Conservation (phyloP, 1,140 invertebrate species). For the Papilio machaon region DNA sequence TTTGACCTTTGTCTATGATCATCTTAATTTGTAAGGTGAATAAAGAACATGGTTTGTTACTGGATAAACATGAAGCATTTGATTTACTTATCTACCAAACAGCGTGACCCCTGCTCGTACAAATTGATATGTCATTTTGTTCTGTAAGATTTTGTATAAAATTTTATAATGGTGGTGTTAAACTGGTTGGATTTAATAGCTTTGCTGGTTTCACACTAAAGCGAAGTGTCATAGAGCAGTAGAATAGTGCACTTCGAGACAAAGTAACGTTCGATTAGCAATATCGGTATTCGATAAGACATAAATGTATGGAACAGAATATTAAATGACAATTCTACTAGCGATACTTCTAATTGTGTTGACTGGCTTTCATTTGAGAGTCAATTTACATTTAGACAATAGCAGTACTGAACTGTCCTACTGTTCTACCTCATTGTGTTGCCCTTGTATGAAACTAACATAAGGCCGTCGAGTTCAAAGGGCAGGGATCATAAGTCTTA, state of each 20-base stretch:
- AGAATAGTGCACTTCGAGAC: not conserved
- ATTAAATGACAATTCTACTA: no score
- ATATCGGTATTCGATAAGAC: no score
- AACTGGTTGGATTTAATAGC: constrained; percentile 19
- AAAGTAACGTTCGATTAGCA: no score
- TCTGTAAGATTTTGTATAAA: constrained; percentile 6
- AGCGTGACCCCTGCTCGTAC: constrained; percentile 7
- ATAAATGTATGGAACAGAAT: no score
- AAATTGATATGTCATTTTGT: constrained; percentile 31
- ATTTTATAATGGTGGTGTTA: constrained; percentile 17
- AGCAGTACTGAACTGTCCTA: not conserved
- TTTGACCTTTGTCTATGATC: constrained; percentile 17
- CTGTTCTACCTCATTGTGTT: not conserved
- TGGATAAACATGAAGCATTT: constrained; percentile 26
- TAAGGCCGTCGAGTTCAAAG: not conserved
- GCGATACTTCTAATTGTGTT: no score
- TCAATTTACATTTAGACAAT: not conserved
- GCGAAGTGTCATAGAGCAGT: not conserved
- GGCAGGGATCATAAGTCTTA: constrained; percentile 6
- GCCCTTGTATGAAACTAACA: not conserved
- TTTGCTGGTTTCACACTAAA: not conserved
- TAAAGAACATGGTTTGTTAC: not conserved
- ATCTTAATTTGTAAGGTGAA: constrained; percentile 35
- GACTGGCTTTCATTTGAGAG: no score
- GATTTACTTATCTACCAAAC: constrained; percentile 32